Evolutionary conservation across 2,113 vertebrate genomes (phyloP).

Genomic region (Taxidea taxus): DNA sequence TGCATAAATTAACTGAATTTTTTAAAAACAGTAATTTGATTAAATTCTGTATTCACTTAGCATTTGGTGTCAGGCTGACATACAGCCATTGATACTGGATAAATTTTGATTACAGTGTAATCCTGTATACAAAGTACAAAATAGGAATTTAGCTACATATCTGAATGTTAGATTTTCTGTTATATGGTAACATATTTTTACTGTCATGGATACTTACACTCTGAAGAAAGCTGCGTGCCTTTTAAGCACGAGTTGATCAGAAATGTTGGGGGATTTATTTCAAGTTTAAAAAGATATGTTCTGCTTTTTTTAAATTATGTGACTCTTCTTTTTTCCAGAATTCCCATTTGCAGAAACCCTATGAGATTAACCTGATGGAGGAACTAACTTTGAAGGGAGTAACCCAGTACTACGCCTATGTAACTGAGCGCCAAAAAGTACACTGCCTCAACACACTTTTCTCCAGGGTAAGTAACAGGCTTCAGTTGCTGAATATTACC

Average conservation of each 20-base stretch:
- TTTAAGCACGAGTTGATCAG: neutral
- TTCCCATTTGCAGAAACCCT: slow-evolving; percentile 97
- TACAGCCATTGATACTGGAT: neutral
- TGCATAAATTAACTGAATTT: neutral
- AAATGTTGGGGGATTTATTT: neutral
- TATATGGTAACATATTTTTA: neutral
- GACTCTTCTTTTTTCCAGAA: slow-evolving; percentile 82
- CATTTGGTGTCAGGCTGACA: neutral
- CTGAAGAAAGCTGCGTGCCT: neutral
- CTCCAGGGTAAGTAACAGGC: slow-evolving; percentile 90
- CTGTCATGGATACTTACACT: neutral
- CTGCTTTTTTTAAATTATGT: neutral
- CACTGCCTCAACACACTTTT: slow-evolving; percentile 99
- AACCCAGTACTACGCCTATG: slow-evolving; percentile 99
- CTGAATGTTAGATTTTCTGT: neutral
- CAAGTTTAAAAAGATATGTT: neutral
- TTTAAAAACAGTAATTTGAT: neutral
- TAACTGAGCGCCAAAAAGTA: slow-evolving; percentile 99
- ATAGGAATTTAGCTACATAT: neutral
- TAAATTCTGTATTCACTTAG: neutral
- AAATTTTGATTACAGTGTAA: neutral
- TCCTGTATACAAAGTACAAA: neutral
- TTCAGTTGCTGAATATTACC: neutral
- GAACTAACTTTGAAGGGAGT: slow-evolving; percentile 99
- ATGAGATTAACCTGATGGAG: slow-evolving; percentile 99